Percentiles rank a stretch among this genome's conserved stretches.
Evolutionary conservation across 2,797 vertebrate species (phyloP).

Genomic region (Distichodus sexfasciatus): DNA sequence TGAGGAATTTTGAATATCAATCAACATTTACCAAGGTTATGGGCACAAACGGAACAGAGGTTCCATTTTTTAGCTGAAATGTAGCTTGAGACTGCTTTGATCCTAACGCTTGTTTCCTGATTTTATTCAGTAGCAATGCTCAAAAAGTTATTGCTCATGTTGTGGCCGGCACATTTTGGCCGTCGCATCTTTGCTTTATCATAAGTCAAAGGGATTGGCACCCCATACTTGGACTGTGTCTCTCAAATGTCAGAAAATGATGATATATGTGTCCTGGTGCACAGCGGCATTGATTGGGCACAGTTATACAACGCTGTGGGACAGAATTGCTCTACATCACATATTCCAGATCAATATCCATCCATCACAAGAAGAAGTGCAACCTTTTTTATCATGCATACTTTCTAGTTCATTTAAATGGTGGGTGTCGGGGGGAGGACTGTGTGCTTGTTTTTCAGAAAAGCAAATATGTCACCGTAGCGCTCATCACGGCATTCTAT

Average conservation of each 20-base stretch:
- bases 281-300: conserved; percentile 49
- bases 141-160: conserved; percentile 23
- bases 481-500: background rate
- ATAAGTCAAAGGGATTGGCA: conserved; percentile 37
- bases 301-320: conserved; percentile 41
- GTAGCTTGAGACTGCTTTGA: conserved; percentile 1
- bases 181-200: conserved; percentile 37
- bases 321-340: conserved; percentile 43
- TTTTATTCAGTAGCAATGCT: conserved; percentile 38
- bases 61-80: too few species aligned
- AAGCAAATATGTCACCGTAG: background rate
- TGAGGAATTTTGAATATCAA: too few species aligned
- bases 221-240: conserved; percentile 12
- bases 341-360: conserved; percentile 54
- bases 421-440: background rate
- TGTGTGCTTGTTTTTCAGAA: background rate
- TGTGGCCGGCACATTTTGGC: conserved; percentile 30
- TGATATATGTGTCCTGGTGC: conserved; percentile 53
- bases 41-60: too few species aligned
- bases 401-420: conserved; percentile 23
- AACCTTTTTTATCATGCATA: conserved; percentile 28
- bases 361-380: conserved; percentile 48
- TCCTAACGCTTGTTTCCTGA: background rate
- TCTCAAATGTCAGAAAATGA: conserved; percentile 43
- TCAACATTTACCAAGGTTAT: too few species aligned